A percentile compares a stretch with the other conserved stretches of the same genome.
Evolutionary conservation across 2,888 invertebrate genomes (phyloP).

Genomic region (Scrobipalpa costella): DNA sequence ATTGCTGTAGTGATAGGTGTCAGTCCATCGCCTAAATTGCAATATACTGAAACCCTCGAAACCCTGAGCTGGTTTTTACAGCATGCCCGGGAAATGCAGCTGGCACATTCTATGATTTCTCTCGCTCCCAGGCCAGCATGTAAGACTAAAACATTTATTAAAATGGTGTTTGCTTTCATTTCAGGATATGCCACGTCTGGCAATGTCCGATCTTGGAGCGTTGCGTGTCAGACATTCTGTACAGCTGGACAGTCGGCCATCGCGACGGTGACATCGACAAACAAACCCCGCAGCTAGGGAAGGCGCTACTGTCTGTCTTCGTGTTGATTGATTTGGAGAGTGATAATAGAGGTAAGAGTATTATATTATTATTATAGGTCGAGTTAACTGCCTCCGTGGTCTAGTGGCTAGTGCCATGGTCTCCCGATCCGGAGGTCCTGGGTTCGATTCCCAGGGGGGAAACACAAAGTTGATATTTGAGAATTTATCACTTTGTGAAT

Average conservation of each 20-base stretch:
- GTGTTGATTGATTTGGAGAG: conserved; percentile 74
- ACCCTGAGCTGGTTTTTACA: too few species aligned
- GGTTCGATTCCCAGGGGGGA: neutral
- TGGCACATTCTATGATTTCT: too few species aligned
- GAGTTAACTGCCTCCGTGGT: neutral
- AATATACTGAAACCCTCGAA: too few species aligned
- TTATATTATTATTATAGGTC: too few species aligned
- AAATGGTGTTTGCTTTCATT: neutral
- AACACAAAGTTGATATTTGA: neutral
- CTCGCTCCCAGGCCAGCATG: too few species aligned
- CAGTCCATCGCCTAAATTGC: too few species aligned
- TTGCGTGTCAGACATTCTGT: conserved; percentile 73
- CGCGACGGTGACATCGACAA: conserved; percentile 66
- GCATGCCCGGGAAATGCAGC: too few species aligned
- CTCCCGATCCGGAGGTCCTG: neutral
- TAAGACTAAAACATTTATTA: too few species aligned
- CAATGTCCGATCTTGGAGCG: conserved; percentile 75
- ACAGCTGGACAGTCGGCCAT: conserved; percentile 79
- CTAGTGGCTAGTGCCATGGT: neutral
- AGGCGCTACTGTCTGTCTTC: conserved; percentile 74
- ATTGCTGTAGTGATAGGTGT: too few species aligned
- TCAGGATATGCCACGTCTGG: conserved; percentile 76
- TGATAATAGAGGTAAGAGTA: conserved; percentile 60
- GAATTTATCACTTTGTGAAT: too few species aligned
- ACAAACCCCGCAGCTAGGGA: conserved; percentile 65